Evolutionary conservation across 2,797 vertebrate species (phyloP), one percentile per base, ranked within the genome.

Genomic region (Pogoniulus pusillus): DNA sequence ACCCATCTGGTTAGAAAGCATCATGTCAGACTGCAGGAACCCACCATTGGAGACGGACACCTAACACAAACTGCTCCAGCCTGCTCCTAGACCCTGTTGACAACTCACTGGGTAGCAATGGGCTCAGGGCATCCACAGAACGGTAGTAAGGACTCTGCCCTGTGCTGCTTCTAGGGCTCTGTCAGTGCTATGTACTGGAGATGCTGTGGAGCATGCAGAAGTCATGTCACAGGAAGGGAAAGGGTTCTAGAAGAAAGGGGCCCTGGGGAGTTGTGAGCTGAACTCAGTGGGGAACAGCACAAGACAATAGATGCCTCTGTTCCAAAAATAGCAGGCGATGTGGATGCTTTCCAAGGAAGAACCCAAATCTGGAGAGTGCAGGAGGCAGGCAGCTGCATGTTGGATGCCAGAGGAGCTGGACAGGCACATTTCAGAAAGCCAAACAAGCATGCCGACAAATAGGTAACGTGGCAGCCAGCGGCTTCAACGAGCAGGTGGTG

Each of bases 311-410:
- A 51, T 55, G 58, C 74, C 66, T 75, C 34, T 81, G 75, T 86
- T 93, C 90, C 85, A 74, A 84, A 92, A 95, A 93, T 91, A 95
- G 75, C 74, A 83, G 58, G 54, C 10, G 19, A 32, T 12, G 23
- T 93, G 87, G 70, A 70, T 19, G 32, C 66, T 68, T 84, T 87
- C 90, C 87, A 81, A 89, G 85, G 75, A 94, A 82, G 75, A 94
- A 74, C 62, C 75, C 13, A 39, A 71, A 74, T 53, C 29, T 57
- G 82, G 54, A 47, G 85, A 51, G 39, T 4, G 10, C 55, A 51
- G 0, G 4, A 75, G 75, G 68, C 92, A 93, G 68, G 87, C 87
- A 92, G 85, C 71, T 68, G 82, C 90, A 92, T 15, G 87, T 64
- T 43, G 63, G 78, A 86, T 84, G 75, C 87, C 78, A 81, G 68